Evolutionary conservation across 1,140 invertebrate genomes (phyloP), one percentile per base, ranked within the genome.

Genomic region (Pseudomyrmex cubaensis): DNA sequence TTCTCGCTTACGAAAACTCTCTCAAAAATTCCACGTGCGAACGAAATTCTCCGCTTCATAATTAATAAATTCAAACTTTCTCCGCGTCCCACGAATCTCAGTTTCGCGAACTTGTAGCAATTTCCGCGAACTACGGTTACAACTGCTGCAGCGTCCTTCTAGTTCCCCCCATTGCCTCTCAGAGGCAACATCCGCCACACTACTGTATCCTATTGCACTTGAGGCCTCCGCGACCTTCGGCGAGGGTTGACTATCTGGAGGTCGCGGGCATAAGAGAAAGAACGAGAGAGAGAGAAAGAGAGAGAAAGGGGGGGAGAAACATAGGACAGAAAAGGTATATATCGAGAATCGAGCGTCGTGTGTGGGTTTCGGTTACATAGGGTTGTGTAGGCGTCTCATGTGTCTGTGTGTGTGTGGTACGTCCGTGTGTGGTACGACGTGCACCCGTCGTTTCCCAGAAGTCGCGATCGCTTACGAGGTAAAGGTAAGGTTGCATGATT

Each of bases 401-500:
- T 80, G 54, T 64, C 20, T 20, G 66, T 46, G 76, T 70, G 2
- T 15, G 44, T 17, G 54, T 59, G 35, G 35, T 35, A 35, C 35
- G 35, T 35, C 35, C 35, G 35, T 35, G 35, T 35, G 5, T 35
- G 5, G 35, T 35, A 35, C 63, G n/a, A 25, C 52, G 70, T 56
- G 17, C 69, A 25, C 10, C 70, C 76, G 64, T 59, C 66, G 35
- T 63, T 87, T 87, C 86, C 70, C 63, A 75, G 86, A 87, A 87
- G 54, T 83, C 74, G 61, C 72, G 85, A 87, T 83, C 78, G 66
- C 69, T 56, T 74, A 67, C 80, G 77, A 64, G 67, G 67, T 70
- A 61, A 84, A 87, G 85, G 82, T 87, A 84, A 85, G 82, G 76
- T 72, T 80, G 86, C 50, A 69, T 87, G 86, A 87, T 84, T 87